Conservation (phyloP, 2,797 vertebrate genomes). For the Chaunax sp. region DNA sequence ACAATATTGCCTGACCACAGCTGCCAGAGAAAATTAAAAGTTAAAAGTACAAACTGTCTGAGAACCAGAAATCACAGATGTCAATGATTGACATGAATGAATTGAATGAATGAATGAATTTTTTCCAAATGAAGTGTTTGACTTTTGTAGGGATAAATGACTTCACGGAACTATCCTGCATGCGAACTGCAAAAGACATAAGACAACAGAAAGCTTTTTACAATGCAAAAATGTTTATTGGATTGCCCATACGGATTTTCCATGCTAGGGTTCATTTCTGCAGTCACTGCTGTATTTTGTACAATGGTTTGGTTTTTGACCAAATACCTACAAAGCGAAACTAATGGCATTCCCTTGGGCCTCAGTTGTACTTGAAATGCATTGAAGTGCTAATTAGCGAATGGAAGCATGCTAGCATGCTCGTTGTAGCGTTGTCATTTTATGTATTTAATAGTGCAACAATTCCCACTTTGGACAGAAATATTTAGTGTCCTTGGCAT, state of each 20-base stretch:
- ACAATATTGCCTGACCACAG: constrained; percentile 50
- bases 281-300: too few species aligned
- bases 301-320: too few species aligned
- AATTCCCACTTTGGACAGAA: too few species aligned
- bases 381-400: too few species aligned
- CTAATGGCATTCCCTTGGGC: too few species aligned
- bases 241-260: constrained; percentile 24
- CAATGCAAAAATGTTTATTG: constrained; percentile 8
- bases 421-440: too few species aligned
- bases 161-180: constrained; percentile 14
- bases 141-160: background rate
- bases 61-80: constrained; percentile 58
- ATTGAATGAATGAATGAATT: constrained; percentile 30
- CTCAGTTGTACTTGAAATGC: too few species aligned
- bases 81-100: constrained; percentile 45
- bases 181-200: constrained; percentile 30
- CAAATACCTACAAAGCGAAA: too few species aligned
- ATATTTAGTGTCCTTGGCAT: too few species aligned
- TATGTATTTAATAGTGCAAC: too few species aligned
- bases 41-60: constrained; percentile 19
- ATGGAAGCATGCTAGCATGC: too few species aligned
- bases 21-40: constrained; percentile 25
- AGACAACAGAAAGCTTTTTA: constrained; percentile 20
- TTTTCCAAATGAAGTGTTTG: constrained; percentile 20
- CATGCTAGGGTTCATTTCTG: constrained; percentile 6